These are phyloP conservation scores for Drosophila littoralis DNA, from an alignment of 1,140 invertebrate genomes.

Conservation along the genomic window DNA sequence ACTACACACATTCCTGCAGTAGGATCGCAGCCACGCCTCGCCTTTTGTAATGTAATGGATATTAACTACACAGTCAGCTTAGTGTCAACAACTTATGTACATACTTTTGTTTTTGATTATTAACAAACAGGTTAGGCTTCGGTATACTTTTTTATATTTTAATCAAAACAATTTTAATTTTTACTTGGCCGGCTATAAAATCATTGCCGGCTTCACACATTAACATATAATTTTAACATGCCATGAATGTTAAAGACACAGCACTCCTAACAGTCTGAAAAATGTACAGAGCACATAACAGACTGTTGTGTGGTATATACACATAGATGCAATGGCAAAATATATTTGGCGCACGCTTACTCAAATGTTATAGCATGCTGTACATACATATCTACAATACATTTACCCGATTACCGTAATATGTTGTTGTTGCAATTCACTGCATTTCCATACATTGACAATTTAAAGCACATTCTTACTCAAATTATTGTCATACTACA, in stretches of 20 bases:
- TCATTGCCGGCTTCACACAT: slow-evolving; percentile 22
- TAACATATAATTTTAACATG: slow-evolving; percentile 23
- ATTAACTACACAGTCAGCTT: slow-evolving; percentile 1
- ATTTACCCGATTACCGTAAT: no score
- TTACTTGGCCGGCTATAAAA: slow-evolving; percentile 17
- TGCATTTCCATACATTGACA: no score
- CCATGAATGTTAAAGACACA: slow-evolving; percentile 12
- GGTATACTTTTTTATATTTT: background rate
- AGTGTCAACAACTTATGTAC: background rate
- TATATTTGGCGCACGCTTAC: background rate
- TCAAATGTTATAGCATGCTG: background rate
- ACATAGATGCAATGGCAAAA: background rate
- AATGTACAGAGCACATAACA: slow-evolving; percentile 1
- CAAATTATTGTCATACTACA: no score
- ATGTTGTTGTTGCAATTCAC: no score
- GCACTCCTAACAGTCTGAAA: slow-evolving; percentile 16
- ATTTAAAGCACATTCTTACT: no score
- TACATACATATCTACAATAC: background rate
- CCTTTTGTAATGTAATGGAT: background rate
- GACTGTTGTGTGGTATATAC: background rate
- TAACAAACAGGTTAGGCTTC: background rate
- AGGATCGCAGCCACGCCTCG: slow-evolving; percentile 18
- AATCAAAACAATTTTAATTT: background rate
- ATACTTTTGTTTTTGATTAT: background rate
- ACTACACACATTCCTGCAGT: slow-evolving; percentile 16